A percentile compares a stretch with the other conserved stretches of the same genome.
Evolutionary conservation across 2,888 invertebrate genomes (phyloP).

Genomic region (Sinodicranocentrus sp.): DNA sequence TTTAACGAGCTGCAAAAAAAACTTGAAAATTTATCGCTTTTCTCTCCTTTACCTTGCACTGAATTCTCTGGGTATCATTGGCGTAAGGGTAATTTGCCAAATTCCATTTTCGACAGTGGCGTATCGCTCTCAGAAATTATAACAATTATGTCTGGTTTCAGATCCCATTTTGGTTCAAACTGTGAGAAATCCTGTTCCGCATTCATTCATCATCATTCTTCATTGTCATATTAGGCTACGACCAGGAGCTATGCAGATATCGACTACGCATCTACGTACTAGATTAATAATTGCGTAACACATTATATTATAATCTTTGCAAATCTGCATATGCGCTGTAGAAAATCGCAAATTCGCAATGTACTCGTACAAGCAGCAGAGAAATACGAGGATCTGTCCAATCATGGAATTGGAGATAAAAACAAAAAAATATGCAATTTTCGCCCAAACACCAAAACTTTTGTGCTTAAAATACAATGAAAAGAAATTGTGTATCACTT

Average conservation of each 20-base stretch:
- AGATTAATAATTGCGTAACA: no score
- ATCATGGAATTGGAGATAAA: not conserved
- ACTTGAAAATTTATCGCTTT: not conserved
- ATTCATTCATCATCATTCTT: constrained; percentile 10
- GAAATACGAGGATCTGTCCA: no score
- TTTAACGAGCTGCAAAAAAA: not conserved
- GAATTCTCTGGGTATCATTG: not conserved
- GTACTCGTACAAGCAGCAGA: no score
- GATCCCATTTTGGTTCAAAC: not conserved
- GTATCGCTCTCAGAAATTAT: not conserved
- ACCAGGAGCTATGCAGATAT: no score
- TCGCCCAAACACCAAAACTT: not conserved
- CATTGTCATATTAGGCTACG: not conserved
- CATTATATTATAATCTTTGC: no score
- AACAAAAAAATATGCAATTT: not conserved
- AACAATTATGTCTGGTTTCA: not conserved
- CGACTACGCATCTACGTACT: no score
- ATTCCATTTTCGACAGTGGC: not conserved
- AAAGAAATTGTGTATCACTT: no score
- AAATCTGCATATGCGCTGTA: no score
- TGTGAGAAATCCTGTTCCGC: constrained; percentile 29
- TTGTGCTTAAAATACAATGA: no score
- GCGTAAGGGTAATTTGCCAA: not conserved
- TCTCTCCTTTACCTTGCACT: not conserved
- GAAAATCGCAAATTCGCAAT: no score